phyloP scores from a whole-genome alignment of 2,113 vertebrate genomes.

The Tringa solitaria region DNA sequence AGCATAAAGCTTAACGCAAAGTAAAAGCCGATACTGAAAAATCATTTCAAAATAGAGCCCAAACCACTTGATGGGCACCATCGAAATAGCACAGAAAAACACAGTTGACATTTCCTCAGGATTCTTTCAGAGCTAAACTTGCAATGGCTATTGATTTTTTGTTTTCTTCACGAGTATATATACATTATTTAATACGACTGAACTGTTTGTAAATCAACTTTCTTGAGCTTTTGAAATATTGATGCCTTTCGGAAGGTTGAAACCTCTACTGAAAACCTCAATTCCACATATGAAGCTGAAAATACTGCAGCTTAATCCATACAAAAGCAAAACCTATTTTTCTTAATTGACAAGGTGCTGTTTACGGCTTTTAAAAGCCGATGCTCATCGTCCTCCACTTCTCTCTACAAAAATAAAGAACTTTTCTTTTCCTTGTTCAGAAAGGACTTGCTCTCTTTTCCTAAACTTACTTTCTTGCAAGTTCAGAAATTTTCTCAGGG shows the following conservation, averaged over 20 bases:
- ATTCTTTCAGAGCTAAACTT: not conserved
- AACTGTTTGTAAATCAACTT: constrained; percentile 31
- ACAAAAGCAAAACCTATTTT: not conserved
- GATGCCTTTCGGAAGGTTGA: not conserved
- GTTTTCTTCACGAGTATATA: not conserved
- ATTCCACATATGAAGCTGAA: not conserved
- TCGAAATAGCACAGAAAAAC: not conserved
- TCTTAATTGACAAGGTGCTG: not conserved
- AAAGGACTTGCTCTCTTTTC: not conserved
- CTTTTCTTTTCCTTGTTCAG: not conserved
- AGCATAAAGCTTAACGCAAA: not conserved
- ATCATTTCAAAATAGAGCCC: not conserved
- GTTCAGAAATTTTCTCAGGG: not conserved
- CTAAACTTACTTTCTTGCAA: not conserved
- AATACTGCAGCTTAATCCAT: not conserved
- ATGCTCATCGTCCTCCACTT: not conserved
- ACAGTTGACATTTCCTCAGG: not conserved
- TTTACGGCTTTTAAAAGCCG: not conserved
- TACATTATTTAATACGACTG: constrained; percentile 45
- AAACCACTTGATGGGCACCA: not conserved
- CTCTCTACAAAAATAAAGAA: not conserved
- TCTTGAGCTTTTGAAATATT: constrained; percentile 8
- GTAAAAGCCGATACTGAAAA: not conserved
- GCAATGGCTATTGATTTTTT: constrained; percentile 28
- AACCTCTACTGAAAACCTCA: not conserved